Evolutionary conservation across 2,888 invertebrate species (phyloP), one percentile per base, ranked within the genome.

Genomic region (Chirona hameri): DNA sequence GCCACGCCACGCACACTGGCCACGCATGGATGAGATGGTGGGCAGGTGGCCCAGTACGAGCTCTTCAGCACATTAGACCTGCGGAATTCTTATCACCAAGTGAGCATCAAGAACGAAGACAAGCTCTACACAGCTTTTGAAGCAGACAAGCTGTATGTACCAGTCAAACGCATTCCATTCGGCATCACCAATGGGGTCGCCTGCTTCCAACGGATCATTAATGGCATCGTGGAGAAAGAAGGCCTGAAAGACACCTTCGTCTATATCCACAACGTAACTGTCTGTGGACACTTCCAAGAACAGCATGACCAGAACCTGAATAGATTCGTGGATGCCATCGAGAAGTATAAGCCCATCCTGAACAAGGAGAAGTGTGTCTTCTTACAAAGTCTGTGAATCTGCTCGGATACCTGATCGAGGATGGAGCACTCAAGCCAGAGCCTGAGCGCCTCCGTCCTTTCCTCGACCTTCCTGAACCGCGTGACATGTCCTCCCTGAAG

Each of bases 1-100:
- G 80, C 14, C 85, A 85, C 79, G 85, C 86, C 21, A n/a, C n/a
- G n/a, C n/a, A n/a, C n/a, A n/a, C 81, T 84, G 4, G 4, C 85
- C 84, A 12, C 83, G 82, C 29, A 85, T 85, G 21, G 72, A 81
- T 24, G 57, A 65, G 4, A 79, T 82, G 80, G 83, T 82, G n/a
- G 72, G 65, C 81, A 48, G 80, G 60, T 60, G 60, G n/a, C n/a
- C 21, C 12, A 60, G 60, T 60, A 60, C n/a, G 9, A 60, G 24
- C 4, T 60, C 7, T 60, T 21, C 60, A 60, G 60, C 60, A 52
- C 82, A 3, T 83, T 84, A 18, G 83, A 84, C 76, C 65, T 84
- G 29, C 82, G 82, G 65, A 84, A 80, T 82, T 83, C 83, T 14
- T 84, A 83, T 46, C 84, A 84, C 55, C 83, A 84, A 81, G 46